Evolutionary conservation across 2,113 vertebrate genomes (phyloP).

Genomic region (Siphamia tubifer): DNA sequence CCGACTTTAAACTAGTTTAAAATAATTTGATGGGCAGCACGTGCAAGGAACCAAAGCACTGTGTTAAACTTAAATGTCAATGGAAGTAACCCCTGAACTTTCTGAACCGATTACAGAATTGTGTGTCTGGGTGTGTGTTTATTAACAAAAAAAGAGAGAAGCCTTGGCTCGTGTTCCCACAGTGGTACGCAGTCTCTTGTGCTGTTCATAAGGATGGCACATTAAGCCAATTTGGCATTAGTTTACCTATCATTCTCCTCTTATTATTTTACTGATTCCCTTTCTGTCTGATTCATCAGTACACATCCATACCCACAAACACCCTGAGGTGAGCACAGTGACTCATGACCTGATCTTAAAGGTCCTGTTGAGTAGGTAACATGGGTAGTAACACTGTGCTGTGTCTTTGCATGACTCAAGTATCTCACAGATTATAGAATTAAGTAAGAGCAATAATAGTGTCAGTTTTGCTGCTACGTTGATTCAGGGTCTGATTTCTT

Average conservation of each 20-base stretch:
- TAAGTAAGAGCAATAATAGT: not conserved
- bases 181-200: not conserved
- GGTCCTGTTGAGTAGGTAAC: not conserved
- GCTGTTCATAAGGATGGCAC: no score
- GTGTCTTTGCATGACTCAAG: slow-evolving; percentile 1
- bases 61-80: slow-evolving; percentile 58
- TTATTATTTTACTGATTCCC: not conserved
- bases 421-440: not conserved
- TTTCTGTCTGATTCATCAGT: not conserved
- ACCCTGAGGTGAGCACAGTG: slow-evolving; percentile 7
- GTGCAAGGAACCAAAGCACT: slow-evolving; percentile 38
- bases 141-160: not conserved
- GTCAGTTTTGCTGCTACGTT: not conserved
- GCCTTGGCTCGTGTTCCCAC: not conserved
- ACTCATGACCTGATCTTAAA: slow-evolving; percentile 15
- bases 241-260: not conserved
- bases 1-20: slow-evolving; percentile 61
- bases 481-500: no score
- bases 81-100: slow-evolving; percentile 42
- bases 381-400: not conserved
- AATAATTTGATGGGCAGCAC: slow-evolving; percentile 51
- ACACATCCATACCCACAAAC: not conserved
- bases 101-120: slow-evolving; percentile 5
- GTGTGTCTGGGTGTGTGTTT: not conserved
- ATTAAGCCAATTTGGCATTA: not conserved